A percentile compares a stretch with the other conserved stretches of the same genome.
phyloP scores from a whole-genome alignment of 2,888 invertebrate species.

The Drosophila birchii region DNA sequence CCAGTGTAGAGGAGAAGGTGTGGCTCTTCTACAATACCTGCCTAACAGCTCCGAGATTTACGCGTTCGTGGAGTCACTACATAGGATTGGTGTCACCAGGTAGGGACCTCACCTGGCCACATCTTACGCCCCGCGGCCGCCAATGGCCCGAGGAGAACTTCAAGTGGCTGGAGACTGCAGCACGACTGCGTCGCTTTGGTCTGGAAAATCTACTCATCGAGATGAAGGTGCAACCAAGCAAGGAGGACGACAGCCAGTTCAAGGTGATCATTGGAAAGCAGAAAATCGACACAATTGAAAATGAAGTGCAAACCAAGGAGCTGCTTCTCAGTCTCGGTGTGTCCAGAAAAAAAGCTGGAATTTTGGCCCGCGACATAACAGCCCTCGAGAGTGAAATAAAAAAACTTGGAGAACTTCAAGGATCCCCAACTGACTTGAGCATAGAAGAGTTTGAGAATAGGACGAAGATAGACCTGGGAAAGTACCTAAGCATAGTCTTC shows the following conservation, averaged over 20 bases:
- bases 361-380: neutral
- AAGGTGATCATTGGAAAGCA: neutral
- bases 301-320: neutral
- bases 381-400: neutral
- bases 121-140: neutral
- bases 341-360: neutral
- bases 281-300: neutral
- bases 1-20: neutral
- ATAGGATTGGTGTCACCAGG: neutral
- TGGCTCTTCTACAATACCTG: neutral
- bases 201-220: neutral
- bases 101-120: neutral
- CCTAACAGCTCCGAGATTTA: neutral
- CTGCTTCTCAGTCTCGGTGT: neutral
- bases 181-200: neutral
- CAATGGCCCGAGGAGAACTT: neutral
- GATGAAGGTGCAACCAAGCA: neutral
- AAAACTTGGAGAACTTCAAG: neutral
- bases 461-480: neutral
- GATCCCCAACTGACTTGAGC: neutral
- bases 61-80: neutral
- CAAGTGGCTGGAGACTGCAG: conserved; percentile 3
- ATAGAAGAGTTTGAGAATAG: neutral
- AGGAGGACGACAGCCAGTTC: neutral
- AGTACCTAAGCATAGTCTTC: neutral